Evolutionary conservation across 2,888 invertebrate species (phyloP).

Genomic region (Mesorhabditis belari): DNA sequence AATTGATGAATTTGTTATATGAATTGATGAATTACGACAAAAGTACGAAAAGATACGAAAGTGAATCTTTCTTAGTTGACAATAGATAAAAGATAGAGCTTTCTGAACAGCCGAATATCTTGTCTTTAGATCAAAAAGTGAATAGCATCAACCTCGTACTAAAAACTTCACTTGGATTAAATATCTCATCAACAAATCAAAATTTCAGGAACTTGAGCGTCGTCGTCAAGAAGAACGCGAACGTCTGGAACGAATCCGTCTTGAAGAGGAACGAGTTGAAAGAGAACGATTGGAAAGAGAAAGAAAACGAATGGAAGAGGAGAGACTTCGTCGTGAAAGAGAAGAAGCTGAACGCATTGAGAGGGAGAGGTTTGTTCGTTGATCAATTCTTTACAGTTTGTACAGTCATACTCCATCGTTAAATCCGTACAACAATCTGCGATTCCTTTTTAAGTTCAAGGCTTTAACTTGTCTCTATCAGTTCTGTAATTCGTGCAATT

Average conservation of each 20-base stretch:
- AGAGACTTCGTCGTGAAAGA: constrained; percentile 34
- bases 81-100: background rate
- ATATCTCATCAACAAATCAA: background rate
- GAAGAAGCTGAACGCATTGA: constrained; percentile 12
- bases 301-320: constrained; percentile 35
- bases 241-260: constrained; percentile 20
- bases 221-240: constrained; percentile 8
- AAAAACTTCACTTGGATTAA: background rate
- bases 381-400: background rate
- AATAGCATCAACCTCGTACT: too few relatives aligned
- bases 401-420: background rate
- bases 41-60: too few relatives aligned
- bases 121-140: too few relatives aligned
- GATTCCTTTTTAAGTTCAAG: background rate
- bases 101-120: too few relatives aligned
- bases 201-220: constrained; percentile 3
- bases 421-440: background rate
- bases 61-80: background rate
- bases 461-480: too few relatives aligned
- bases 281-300: constrained; percentile 47
- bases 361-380: background rate
- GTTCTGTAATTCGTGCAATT: too few relatives aligned
- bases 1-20: too few relatives aligned
- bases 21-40: too few relatives aligned
- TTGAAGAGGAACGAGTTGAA: constrained; percentile 20